A percentile compares a stretch with the other conserved stretches of the same genome.
These are phyloP conservation scores for Aeoliscus strigatus DNA, from an alignment of 2,797 vertebrate species.

Conservation along the genomic window DNA sequence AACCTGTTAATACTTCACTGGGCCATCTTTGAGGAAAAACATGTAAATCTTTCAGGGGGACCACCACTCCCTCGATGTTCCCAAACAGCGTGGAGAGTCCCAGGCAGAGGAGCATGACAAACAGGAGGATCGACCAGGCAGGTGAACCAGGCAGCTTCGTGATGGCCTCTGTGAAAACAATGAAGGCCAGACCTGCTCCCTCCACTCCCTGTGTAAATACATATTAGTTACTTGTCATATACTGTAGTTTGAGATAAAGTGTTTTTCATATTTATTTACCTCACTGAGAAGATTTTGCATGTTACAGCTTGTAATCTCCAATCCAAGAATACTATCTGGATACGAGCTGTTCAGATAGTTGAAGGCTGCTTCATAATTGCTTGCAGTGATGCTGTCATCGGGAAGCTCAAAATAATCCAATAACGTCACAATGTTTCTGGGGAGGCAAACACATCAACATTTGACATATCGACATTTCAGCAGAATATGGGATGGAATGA, in stretches of 20 bases:
- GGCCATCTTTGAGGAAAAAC: conserved; percentile 79
- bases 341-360: conserved; percentile 63
- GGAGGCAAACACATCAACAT: conserved; percentile 5
- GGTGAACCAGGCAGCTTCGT: conserved; percentile 91
- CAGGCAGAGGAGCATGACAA: conserved; percentile 92
- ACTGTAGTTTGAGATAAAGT: not conserved
- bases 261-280: conserved; percentile 68
- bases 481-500: too few relatives aligned
- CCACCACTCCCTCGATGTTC: conserved; percentile 85
- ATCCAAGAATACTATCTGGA: conserved; percentile 43
- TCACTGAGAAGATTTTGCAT: conserved; percentile 81
- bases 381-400: conserved; percentile 79
- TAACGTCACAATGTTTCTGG: conserved; percentile 85
- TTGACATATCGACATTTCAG: too few relatives aligned
- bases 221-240: too few relatives aligned
- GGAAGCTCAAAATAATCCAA: conserved; percentile 82
- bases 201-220: conserved; percentile 81
- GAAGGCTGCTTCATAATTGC: conserved; percentile 74
- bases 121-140: conserved; percentile 89
- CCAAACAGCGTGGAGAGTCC: conserved; percentile 93
- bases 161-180: conserved; percentile 96
- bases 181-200: conserved; percentile 93
- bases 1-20: conserved; percentile 86
- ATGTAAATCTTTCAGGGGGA: conserved; percentile 84
- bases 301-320: conserved; percentile 78